Evolutionary conservation across 2,113 vertebrate species (phyloP).

Genomic region (Scortum barcoo): DNA sequence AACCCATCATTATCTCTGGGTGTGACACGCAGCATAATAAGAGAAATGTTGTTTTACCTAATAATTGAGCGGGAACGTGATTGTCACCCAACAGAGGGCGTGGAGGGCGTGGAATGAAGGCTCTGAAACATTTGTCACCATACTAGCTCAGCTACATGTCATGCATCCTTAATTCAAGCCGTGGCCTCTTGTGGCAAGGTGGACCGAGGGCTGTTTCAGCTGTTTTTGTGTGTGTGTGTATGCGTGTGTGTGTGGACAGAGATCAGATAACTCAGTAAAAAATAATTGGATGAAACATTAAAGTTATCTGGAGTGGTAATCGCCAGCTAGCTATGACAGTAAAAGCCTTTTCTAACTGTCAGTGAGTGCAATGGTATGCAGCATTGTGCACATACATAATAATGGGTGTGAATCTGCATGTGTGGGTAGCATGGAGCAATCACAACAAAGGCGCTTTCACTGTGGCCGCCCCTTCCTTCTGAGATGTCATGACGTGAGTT

Average conservation of each 20-base stretch:
- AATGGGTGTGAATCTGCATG: conserved; percentile 51
- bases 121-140: conserved; percentile 39
- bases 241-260: conserved; percentile 6
- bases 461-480: conserved; percentile 30
- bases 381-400: conserved; percentile 30
- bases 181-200: conserved; percentile 33
- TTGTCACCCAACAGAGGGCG: conserved; percentile 49
- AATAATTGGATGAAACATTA: conserved; percentile 27
- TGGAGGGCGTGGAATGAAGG: conserved; percentile 38
- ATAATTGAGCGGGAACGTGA: conserved; percentile 41
- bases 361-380: background rate
- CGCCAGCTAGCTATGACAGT: background rate
- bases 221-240: conserved; percentile 14
- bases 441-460: conserved; percentile 63
- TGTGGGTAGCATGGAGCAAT: conserved; percentile 47
- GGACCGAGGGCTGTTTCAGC: conserved; percentile 29
- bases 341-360: conserved; percentile 4
- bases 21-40: conserved; percentile 29
- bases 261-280: conserved; percentile 1
- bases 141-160: conserved; percentile 56
- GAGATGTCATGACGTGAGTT: conserved; percentile 43
- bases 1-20: conserved; percentile 25
- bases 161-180: conserved; percentile 42
- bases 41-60: conserved; percentile 19
- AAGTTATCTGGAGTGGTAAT: conserved; percentile 2